Base-by-base conservation (phyloP, 2,888 invertebrate species). In the Eupithecia tripunctaria region DNA sequence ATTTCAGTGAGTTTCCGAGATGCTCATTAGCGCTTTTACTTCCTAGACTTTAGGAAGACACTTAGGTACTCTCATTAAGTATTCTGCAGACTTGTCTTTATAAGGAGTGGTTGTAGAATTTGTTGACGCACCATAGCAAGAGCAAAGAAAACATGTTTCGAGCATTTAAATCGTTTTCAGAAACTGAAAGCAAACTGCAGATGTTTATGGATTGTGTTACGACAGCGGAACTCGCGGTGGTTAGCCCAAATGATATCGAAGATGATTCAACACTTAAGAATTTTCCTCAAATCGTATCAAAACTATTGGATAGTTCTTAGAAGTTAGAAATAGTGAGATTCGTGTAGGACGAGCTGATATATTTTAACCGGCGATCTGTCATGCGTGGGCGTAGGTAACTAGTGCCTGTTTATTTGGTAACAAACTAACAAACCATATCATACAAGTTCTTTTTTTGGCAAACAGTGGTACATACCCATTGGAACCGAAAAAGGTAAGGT, bases 251-350 rank as follows among this genome's bases (percentile, higher is more conserved):
- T 75, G 68, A 75, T 74, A 76, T 71, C 32, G 18, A 56, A 21
- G 71, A 71, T 78, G 78, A 78, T 70, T 78, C 76, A 77, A 70
- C 68, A 68, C 70, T 70, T 70, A 7, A 67, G 12, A 65, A 64
- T 74, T 76, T 75, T 74, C 65, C 69, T 76, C 66, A 62, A 67
- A 62, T 56, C 29, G 59, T 66, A 67, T 71, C 27, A 68, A 71
- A 74, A 66, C 64, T 71, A 65, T 71, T 18, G 38, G 41, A 32
- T 66, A 47, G 47, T 69, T 68, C 71, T 25, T 66, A 68, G 68
- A 71, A 64, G 38, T 64, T 36, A 41, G 64, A 25, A 21, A 38
- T 68, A 47, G 60, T 36, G 51, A 25, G 41, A 66, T 71, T 51
- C 36, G 56, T 63, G 43, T 72, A 69, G 47, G 71, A 68, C 18